Evolutionary conservation across 2,113 vertebrate genomes (phyloP).

Genomic region (Anarhynchus alexandrinus): DNA sequence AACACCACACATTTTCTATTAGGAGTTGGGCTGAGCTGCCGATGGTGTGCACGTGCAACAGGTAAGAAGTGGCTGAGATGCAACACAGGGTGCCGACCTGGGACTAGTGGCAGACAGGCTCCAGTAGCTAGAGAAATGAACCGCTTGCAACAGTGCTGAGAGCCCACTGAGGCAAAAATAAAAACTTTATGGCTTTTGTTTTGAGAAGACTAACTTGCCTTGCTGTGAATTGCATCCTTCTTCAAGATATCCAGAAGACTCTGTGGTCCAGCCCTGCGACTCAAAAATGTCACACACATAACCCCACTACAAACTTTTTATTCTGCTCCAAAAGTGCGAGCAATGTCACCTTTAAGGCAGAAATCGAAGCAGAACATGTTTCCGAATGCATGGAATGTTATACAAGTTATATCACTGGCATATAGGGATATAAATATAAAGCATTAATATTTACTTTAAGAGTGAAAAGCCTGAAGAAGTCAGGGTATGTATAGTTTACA

Average conservation of each 20-base stretch:
- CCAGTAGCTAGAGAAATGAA: neutral
- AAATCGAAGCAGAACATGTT: neutral
- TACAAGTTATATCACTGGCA: neutral
- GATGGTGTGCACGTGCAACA: fast-evolving
- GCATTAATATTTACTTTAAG: neutral
- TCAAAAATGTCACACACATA: neutral
- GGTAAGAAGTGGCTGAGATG: neutral
- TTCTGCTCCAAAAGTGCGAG: neutral
- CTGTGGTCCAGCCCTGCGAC: neutral
- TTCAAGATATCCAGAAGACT: neutral
- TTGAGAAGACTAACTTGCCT: neutral
- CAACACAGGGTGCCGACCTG: neutral
- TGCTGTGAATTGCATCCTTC: neutral
- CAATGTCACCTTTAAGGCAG: neutral
- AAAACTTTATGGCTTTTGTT: neutral
- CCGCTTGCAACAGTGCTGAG: neutral
- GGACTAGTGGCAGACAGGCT: neutral
- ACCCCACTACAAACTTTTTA: neutral
- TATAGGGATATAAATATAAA: neutral
- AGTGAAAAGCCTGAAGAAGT: neutral
- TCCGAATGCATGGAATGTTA: neutral
- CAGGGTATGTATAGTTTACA: neutral
- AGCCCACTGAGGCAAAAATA: neutral
- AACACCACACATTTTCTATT: neutral
- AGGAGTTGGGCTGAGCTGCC: neutral